phyloP scores from a whole-genome alignment of 1,140 invertebrate species.

The Drosophila insularis region DNA sequence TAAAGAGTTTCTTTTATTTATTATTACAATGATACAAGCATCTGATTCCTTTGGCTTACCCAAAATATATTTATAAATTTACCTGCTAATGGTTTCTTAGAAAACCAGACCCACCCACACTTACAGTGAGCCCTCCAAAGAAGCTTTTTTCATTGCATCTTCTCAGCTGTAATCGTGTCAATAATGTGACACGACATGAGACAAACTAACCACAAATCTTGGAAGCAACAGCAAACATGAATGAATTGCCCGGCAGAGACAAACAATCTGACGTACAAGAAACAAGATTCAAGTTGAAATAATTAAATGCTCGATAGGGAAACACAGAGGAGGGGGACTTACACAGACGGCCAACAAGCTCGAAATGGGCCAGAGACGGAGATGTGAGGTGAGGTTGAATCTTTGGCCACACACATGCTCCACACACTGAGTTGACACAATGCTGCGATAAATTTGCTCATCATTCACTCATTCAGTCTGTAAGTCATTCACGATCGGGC shows the following conservation, averaged over 20 bases:
- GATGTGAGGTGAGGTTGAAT: background rate
- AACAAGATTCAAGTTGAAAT: conserved; percentile 69
- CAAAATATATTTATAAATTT: background rate
- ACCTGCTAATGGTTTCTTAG: conserved; percentile 3
- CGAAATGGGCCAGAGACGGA: conserved; percentile 18
- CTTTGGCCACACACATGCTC: conserved; percentile 61
- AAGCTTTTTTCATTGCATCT: conserved; percentile 24
- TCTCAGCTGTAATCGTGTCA: conserved; percentile 63
- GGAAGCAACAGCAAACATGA: conserved; percentile 53
- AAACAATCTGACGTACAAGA: conserved; percentile 13
- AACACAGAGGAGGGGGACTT: conserved; percentile 50
- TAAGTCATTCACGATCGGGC: conserved; percentile 75
- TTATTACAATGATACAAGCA: background rate
- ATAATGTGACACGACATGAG: conserved; percentile 45
- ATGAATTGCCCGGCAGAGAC: conserved; percentile 38
- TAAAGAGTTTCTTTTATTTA: no score
- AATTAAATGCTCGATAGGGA: conserved; percentile 74
- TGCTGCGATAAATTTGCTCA: conserved; percentile 80
- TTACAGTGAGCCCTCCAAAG: background rate
- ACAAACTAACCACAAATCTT: conserved; percentile 39
- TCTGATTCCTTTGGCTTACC: background rate
- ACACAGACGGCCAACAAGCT: conserved; percentile 43
- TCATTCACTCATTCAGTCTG: conserved; percentile 77
- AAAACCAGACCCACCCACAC: conserved; percentile 6
- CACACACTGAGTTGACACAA: conserved; percentile 61